These are phyloP conservation scores for Rostratula benghalensis DNA, from an alignment of 2,113 vertebrate genomes.

Conservation along the genomic window DNA sequence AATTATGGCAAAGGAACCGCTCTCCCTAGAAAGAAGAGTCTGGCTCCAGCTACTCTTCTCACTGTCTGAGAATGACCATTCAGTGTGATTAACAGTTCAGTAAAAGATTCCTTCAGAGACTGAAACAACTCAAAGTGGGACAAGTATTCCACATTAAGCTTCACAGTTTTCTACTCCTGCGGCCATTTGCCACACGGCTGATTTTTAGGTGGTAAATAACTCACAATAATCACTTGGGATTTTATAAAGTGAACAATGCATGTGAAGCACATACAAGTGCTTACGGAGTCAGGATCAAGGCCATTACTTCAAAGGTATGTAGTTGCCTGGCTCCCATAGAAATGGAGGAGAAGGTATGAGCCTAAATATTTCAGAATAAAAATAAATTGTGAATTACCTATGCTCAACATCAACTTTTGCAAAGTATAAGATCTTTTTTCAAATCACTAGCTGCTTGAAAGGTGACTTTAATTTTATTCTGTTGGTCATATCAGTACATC, in stretches of 20 bases:
- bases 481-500: slow-evolving; percentile 20
- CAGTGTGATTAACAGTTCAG: background rate
- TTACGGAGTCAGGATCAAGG: background rate
- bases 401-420: background rate
- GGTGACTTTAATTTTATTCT: slow-evolving; percentile 60
- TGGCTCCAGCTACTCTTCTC: slow-evolving; percentile 54
- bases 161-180: background rate
- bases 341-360: background rate
- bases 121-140: background rate
- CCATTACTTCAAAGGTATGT: background rate
- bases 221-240: background rate
- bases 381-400: background rate
- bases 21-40: slow-evolving; percentile 23
- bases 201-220: background rate
- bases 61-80: slow-evolving; percentile 69
- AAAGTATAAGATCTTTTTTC: background rate
- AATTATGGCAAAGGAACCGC: slow-evolving; percentile 35
- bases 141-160: background rate
- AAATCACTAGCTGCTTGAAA: slow-evolving; percentile 27
- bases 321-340: background rate
- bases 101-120: background rate
- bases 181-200: background rate
- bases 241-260: background rate
- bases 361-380: background rate
- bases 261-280: background rate